A percentile compares a stretch with the other conserved stretches of the same genome.
Evolutionary conservation across 37 sponge, comb jelly and placozoan species (phyloP).

Genomic region (Geodia barretti): DNA sequence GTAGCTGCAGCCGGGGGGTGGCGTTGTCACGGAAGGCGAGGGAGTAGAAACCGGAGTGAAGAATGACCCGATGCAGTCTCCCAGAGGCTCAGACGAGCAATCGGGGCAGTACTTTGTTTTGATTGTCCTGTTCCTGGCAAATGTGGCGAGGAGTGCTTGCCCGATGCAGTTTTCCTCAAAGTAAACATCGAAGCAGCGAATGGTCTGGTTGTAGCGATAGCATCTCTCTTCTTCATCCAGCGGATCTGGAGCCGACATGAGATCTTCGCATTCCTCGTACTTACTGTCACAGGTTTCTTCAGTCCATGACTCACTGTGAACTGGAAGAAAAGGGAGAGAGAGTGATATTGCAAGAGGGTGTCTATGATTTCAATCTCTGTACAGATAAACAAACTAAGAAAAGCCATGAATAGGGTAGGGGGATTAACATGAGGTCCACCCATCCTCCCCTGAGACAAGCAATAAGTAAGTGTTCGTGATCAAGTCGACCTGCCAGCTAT

Average conservation of each 20-base stretch:
- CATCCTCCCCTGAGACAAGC: neutral
- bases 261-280: neutral
- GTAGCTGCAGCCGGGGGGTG: neutral
- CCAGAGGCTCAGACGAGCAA: neutral
- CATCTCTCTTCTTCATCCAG: too few relatives aligned
- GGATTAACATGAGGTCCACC: neutral
- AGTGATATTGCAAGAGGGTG: neutral
- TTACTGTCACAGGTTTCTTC: neutral
- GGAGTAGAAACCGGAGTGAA: neutral
- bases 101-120: neutral
- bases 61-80: neutral
- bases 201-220: neutral
- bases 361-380: neutral
- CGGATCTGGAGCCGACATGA: too few relatives aligned
- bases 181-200: neutral
- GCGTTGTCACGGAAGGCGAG: neutral
- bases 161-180: neutral
- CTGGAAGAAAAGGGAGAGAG: neutral
- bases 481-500: too few relatives aligned
- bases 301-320: neutral
- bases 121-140: neutral
- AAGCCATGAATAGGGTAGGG: neutral
- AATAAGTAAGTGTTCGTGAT: neutral
- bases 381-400: neutral
- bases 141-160: neutral